phyloP scores from a whole-genome alignment of 2,888 invertebrate species.

The Hydriomena furcata region DNA sequence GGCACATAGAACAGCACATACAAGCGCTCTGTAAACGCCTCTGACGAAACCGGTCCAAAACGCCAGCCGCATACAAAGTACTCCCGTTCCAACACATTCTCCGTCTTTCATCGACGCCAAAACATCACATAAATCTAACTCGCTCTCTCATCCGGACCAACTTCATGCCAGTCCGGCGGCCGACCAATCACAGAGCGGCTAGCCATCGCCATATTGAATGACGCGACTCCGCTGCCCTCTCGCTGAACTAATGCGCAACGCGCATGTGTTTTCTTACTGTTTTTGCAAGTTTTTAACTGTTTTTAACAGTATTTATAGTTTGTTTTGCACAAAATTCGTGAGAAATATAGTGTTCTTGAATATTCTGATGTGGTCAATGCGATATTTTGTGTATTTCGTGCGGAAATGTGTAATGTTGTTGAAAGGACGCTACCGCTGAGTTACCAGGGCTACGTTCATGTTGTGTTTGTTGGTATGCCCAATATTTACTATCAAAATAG shows the following conservation, averaged over 20 bases:
- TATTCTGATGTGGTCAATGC: constrained; percentile 36
- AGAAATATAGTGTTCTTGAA: constrained; percentile 46
- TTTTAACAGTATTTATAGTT: constrained; percentile 48
- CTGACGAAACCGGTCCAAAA: constrained; percentile 76
- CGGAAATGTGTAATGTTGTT: constrained; percentile 44
- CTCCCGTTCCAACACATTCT: constrained; percentile 72
- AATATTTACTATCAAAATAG: background rate
- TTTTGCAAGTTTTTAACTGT: constrained; percentile 65
- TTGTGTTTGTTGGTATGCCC: constrained; percentile 30
- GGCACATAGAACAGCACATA: constrained; percentile 75
- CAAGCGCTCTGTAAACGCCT: constrained; percentile 75
- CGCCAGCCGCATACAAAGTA: constrained; percentile 76
- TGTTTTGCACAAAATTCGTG: constrained; percentile 55
- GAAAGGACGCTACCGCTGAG: constrained; percentile 56
- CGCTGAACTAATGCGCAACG: constrained; percentile 61
- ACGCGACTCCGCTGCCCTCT: constrained; percentile 67
- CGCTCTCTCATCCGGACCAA: constrained; percentile 70
- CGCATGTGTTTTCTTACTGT: constrained; percentile 64
- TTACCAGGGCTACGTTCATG: constrained; percentile 66
- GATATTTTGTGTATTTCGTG: constrained; percentile 45
- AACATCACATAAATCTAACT: constrained; percentile 77
- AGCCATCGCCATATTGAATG: constrained; percentile 80
- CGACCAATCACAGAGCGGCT: constrained; percentile 63
- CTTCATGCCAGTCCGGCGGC: constrained; percentile 62
- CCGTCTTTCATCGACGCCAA: constrained; percentile 77